Evolutionary conservation across 1,140 invertebrate genomes (phyloP).

Genomic region (Lucilia cuprina): DNA sequence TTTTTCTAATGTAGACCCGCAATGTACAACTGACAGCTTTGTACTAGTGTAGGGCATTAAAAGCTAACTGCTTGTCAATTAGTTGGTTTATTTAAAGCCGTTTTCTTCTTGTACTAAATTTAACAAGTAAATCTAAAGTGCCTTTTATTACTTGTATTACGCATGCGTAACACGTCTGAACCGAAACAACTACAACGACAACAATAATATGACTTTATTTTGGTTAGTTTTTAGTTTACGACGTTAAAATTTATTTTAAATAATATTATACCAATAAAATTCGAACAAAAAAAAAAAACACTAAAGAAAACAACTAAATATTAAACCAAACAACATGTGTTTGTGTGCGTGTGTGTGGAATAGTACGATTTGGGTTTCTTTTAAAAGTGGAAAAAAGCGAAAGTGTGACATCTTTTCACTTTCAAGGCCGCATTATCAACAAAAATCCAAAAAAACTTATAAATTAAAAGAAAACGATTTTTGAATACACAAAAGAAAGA

Average conservation of each 20-base stretch:
- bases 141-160: neutral
- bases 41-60: too few species aligned
- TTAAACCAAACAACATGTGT: neutral
- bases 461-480: conserved; percentile 14
- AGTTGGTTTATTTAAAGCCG: neutral
- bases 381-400: conserved; percentile 51
- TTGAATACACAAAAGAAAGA: neutral
- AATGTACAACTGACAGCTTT: too few species aligned
- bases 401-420: conserved; percentile 61
- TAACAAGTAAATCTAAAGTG: neutral
- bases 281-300: neutral
- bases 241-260: neutral
- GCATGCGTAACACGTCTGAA: neutral
- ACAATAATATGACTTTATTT: neutral
- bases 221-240: neutral
- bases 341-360: too few species aligned
- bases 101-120: neutral
- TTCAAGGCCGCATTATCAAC: conserved; percentile 47
- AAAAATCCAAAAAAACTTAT: neutral
- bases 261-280: neutral
- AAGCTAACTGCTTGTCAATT: too few species aligned
- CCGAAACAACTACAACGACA: too few species aligned
- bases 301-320: neutral
- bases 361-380: neutral
- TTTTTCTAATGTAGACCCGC: too few species aligned